phyloP scores from a whole-genome alignment of 2,888 invertebrate genomes.

The Nipponacmea schrenckii region DNA sequence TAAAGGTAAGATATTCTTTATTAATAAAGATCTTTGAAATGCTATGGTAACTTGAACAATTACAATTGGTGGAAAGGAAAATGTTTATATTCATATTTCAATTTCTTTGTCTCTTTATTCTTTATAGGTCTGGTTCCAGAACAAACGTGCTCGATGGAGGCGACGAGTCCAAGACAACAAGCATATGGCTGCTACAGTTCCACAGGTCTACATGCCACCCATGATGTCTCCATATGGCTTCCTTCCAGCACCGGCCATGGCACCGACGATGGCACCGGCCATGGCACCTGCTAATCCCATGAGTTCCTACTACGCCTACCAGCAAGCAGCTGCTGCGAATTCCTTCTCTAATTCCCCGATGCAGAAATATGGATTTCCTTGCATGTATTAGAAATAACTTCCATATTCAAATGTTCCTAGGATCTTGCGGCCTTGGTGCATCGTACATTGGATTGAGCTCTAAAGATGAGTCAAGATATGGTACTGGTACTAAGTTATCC shows the following conservation, averaged over 20 bases:
- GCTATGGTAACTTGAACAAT: too few species aligned
- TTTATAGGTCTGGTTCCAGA: slow-evolving; percentile 22
- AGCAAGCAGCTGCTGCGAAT: neutral
- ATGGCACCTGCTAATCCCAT: slow-evolving; percentile 8
- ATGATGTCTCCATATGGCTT: slow-evolving; percentile 13
- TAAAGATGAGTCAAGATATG: too few species aligned
- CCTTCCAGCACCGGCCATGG: slow-evolving; percentile 1
- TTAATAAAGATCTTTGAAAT: too few species aligned
- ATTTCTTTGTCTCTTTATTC: neutral
- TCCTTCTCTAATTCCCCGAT: neutral
- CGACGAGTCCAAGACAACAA: slow-evolving; percentile 17
- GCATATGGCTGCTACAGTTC: slow-evolving; percentile 1
- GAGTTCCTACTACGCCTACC: slow-evolving; percentile 13
- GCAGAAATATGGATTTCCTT: neutral
- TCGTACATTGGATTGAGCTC: too few species aligned
- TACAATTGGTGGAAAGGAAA: too few species aligned
- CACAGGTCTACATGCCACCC: slow-evolving; percentile 1
- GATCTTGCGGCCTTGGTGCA: too few species aligned
- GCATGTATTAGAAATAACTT: neutral
- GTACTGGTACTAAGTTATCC: too few species aligned
- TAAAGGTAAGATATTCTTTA: slow-evolving; percentile 40
- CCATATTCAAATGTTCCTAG: too few species aligned
- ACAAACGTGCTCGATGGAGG: slow-evolving; percentile 20
- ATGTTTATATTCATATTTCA: neutral
- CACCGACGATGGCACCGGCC: too few species aligned